These are phyloP conservation scores for Amphipoea oculea DNA, from an alignment of 2,888 invertebrate species.

Conservation along the genomic window DNA sequence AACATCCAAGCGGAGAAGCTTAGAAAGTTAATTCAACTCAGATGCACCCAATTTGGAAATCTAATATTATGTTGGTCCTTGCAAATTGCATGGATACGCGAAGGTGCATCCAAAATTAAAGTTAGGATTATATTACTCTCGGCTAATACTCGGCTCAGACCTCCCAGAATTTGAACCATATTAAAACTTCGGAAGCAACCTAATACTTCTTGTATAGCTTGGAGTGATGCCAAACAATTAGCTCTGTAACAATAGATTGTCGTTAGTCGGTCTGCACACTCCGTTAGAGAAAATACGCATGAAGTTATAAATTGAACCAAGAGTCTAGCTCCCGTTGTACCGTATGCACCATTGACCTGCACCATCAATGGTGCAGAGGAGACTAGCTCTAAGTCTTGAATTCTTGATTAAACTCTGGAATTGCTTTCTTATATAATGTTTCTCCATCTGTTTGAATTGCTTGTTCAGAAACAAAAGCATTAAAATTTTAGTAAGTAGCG, in stretches of 20 bases:
- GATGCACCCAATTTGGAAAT: not conserved
- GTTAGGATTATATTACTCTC: not conserved
- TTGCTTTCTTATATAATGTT: not conserved
- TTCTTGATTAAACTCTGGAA: not conserved
- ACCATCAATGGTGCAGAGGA: no score
- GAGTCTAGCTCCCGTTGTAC: not conserved
- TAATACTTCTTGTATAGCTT: conserved; percentile 39
- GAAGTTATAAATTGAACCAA: conserved; percentile 1
- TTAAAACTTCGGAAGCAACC: conserved; percentile 15
- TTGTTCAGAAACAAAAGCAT: not conserved
- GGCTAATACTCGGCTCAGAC: conserved; percentile 6
- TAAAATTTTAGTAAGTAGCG: not conserved
- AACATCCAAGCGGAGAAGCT: not conserved
- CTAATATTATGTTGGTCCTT: not conserved
- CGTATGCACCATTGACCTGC: no score
- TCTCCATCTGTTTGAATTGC: not conserved
- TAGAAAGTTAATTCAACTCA: not conserved
- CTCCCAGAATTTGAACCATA: conserved; percentile 29
- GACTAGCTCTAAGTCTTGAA: not conserved
- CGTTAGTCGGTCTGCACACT: conserved; percentile 3
- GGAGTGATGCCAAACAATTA: conserved; percentile 48
- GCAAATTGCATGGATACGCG: not conserved
- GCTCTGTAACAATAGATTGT: conserved; percentile 32
- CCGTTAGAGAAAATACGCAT: conserved; percentile 29
- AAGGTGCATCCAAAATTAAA: not conserved